Conservation (phyloP, 2,113 vertebrate species). For the Thamnaconus septentrionalis region DNA sequence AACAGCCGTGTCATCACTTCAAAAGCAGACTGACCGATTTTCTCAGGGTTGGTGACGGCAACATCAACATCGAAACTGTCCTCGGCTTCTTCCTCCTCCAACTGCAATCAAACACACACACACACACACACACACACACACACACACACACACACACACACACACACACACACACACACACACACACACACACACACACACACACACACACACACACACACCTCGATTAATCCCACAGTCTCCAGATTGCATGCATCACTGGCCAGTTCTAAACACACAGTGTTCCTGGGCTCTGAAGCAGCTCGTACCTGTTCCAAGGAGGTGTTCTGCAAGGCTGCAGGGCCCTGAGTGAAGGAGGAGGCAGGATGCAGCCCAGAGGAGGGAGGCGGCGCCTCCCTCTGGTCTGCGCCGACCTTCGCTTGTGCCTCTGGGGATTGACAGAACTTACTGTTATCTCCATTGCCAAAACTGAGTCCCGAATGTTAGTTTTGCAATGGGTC, state of each 20-base stretch:
- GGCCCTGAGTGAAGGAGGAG: constrained; percentile 63
- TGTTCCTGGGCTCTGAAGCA: not conserved
- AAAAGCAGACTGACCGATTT: constrained; percentile 84
- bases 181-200: too few relatives aligned
- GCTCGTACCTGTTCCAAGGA: constrained; percentile 85
- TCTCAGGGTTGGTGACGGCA: constrained; percentile 92
- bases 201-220: not conserved
- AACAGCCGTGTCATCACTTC: not conserved
- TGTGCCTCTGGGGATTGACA: constrained; percentile 80
- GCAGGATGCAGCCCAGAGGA: constrained; percentile 58
- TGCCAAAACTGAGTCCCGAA: too few relatives aligned
- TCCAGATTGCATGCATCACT: not conserved
- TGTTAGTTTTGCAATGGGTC: too few relatives aligned
- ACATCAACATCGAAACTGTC: constrained; percentile 92
- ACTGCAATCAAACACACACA: constrained; percentile 39
- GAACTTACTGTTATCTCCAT: not conserved
- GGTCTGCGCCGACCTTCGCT: constrained; percentile 80
- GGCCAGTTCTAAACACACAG: not conserved
- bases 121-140: not conserved
- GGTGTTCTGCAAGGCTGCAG: constrained; percentile 71
- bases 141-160: too few relatives aligned
- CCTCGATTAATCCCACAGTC: not conserved
- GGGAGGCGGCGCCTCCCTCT: constrained; percentile 68
- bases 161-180: too few relatives aligned
- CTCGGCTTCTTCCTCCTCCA: constrained; percentile 87